Conservation (phyloP, 92 coral and sea anemone genomes). For the Epizoanthus ramosus region DNA sequence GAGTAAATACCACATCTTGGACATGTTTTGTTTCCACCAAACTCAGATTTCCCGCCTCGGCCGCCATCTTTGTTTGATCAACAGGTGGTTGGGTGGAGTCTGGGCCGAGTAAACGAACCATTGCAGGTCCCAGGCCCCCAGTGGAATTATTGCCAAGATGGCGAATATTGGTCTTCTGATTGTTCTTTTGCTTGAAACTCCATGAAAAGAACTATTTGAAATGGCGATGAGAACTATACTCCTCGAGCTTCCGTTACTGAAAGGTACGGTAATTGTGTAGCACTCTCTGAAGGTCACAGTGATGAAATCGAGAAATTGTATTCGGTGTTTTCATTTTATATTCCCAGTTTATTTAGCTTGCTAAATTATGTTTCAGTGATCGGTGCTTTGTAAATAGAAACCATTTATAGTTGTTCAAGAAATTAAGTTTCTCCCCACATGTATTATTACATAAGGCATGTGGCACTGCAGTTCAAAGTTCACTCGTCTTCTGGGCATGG, state of each 20-base stretch:
- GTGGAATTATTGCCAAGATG: not conserved
- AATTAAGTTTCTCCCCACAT: too few species aligned
- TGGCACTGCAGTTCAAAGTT: too few species aligned
- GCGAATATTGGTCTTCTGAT: too few species aligned
- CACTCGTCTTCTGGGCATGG: too few species aligned
- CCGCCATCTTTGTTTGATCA: slow-evolving; percentile 28
- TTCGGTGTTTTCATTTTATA: not conserved
- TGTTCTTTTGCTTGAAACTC: not conserved
- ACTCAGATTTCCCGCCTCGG: slow-evolving; percentile 1
- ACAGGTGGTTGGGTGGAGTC: not conserved
- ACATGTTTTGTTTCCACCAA: slow-evolving; percentile 28
- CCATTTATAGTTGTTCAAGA: not conserved
- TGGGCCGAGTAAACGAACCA: slow-evolving; percentile 26
- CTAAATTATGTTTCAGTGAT: too few species aligned
- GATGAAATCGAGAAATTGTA: not conserved
- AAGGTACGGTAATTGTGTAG: not conserved
- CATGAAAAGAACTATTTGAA: not conserved
- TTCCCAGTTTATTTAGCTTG: not conserved
- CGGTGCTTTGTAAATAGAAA: not conserved
- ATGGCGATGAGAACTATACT: not conserved
- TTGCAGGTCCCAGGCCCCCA: not conserved
- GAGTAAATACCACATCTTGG: slow-evolving; percentile 10
- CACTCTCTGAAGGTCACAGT: not conserved
- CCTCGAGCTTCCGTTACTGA: not conserved
- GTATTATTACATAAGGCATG: too few species aligned